phyloP scores from a whole-genome alignment of 35 echinoderm and acorn worm species.

The Ophioderma brevispina region DNA sequence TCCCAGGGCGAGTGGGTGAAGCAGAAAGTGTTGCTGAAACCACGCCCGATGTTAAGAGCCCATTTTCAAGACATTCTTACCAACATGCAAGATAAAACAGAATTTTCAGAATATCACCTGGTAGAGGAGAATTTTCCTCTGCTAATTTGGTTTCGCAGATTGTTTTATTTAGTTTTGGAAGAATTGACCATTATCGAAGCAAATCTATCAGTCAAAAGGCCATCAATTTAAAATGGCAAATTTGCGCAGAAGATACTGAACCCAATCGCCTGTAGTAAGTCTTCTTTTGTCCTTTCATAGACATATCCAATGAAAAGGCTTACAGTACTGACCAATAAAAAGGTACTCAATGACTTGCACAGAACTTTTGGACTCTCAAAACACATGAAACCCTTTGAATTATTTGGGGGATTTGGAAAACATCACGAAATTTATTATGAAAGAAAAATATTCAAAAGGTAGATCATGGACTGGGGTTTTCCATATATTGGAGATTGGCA shows the following conservation, averaged over 20 bases:
- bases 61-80: no score
- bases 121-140: no score
- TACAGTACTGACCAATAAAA: background rate
- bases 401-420: constrained; percentile 33
- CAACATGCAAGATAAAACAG: no score
- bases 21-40: no score
- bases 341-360: background rate
- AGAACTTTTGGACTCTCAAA: background rate
- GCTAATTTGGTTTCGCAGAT: no score
- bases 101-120: no score
- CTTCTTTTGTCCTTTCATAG: background rate
- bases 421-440: constrained; percentile 33
- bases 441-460: constrained; percentile 46
- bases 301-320: background rate
- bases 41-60: no score
- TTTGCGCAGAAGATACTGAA: background rate
- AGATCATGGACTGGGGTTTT: constrained; percentile 37
- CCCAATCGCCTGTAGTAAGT: background rate
- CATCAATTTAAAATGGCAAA: background rate
- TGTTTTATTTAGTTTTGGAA: background rate
- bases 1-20: no score
- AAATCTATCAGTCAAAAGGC: background rate
- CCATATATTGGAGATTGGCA: constrained; percentile 76
- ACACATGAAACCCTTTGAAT: background rate
- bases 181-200: background rate